These are phyloP conservation scores for Himalopsyche phryganea DNA, from an alignment of 1,140 invertebrate genomes.

Conservation along the genomic window DNA sequence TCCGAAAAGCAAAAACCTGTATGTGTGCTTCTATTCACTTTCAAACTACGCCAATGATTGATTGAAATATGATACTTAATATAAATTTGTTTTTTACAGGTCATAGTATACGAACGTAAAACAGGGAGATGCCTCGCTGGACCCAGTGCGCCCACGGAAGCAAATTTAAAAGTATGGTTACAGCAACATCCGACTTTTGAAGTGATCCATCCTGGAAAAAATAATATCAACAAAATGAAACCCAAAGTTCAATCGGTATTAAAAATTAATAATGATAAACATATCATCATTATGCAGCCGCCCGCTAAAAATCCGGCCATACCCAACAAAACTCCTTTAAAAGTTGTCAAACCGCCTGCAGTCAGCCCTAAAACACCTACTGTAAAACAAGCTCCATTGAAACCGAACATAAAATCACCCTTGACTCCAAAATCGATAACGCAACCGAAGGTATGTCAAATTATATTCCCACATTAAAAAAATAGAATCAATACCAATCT, in stretches of 20 bases:
- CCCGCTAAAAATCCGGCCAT: slow-evolving; percentile 19
- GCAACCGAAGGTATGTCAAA: slow-evolving; percentile 18
- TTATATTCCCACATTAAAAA: neutral
- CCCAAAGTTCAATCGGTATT: slow-evolving; percentile 45
- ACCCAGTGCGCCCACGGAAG: slow-evolving; percentile 70
- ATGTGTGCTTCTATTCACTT: no score
- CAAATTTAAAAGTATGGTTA: slow-evolving; percentile 77
- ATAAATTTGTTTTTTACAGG: slow-evolving; percentile 40
- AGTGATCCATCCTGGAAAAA: slow-evolving; percentile 65
- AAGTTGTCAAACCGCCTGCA: neutral
- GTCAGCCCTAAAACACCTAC: slow-evolving; percentile 9
- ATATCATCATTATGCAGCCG: slow-evolving; percentile 25
- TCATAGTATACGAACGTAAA: slow-evolving; percentile 77
- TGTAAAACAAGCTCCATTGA: slow-evolving; percentile 27
- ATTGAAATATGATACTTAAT: neutral
- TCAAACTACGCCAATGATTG: neutral
- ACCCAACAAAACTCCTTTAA: slow-evolving; percentile 17
- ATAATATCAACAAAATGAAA: slow-evolving; percentile 40
- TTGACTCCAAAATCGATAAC: slow-evolving; percentile 20
- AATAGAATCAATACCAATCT: no score
- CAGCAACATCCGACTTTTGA: slow-evolving; percentile 83
- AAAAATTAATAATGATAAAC: slow-evolving; percentile 40
- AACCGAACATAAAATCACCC: slow-evolving; percentile 15
- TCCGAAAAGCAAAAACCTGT: neutral
- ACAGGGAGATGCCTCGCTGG: slow-evolving; percentile 73